phyloP scores from a whole-genome alignment of 2,113 vertebrate genomes.

The Aviceda subcristata region DNA sequence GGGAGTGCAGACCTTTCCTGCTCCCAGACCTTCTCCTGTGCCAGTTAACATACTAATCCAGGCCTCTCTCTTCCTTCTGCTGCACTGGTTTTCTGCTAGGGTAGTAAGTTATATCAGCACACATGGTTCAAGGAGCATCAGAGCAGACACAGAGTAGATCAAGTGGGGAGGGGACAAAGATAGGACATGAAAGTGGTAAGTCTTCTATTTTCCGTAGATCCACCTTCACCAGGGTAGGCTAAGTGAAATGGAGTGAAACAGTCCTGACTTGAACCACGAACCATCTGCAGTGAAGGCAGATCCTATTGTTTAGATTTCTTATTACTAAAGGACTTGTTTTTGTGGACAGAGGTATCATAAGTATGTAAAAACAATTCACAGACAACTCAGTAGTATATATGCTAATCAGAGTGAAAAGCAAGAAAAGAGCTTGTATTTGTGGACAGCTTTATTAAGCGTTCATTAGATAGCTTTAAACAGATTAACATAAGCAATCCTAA shows the following conservation, averaged over 20 bases:
- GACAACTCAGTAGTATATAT: not conserved
- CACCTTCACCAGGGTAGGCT: accelerated
- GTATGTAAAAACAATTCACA: not conserved
- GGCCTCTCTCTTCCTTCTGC: not conserved
- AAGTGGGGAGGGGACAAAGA: not conserved
- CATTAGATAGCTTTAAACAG: not conserved
- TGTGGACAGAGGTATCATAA: not conserved
- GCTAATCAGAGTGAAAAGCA: not conserved
- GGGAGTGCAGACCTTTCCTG: not conserved
- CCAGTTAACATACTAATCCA: not conserved
- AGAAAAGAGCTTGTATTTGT: not conserved
- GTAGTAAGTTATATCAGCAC: not conserved
- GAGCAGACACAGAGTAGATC: not conserved
- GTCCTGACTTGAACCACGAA: not conserved
- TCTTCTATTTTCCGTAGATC: not conserved
- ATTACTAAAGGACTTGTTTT: not conserved
- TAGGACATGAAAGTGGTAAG: not conserved
- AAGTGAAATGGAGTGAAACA: not conserved
- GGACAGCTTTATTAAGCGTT: not conserved
- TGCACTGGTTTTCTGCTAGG: not conserved
- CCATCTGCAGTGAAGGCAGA: not conserved
- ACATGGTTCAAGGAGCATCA: not conserved
- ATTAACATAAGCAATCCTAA: constrained; percentile 1
- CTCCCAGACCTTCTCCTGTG: not conserved
- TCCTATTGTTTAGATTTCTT: not conserved